These are phyloP conservation scores for Drosophila virilis DNA, from an alignment of 1,140 invertebrate species.

Conservation along the genomic window DNA sequence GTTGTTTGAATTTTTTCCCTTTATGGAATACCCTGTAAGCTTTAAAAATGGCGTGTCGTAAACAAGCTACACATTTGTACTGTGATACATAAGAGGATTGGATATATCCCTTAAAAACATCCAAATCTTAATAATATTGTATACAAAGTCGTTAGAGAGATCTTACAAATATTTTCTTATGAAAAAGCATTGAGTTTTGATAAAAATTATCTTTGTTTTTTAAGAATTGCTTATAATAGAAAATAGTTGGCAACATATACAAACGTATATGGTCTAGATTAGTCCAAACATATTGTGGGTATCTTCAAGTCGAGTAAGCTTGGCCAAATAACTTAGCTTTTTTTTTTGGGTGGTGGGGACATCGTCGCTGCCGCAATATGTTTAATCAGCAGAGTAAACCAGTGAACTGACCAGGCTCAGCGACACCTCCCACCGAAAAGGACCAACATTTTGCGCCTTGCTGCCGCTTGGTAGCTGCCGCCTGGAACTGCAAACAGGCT, in stretches of 20 bases:
- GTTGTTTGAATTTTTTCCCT: slow-evolving; percentile 18
- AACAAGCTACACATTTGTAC: neutral
- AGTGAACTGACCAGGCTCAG: slow-evolving; percentile 40
- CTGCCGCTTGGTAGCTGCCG: neutral
- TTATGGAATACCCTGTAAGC: neutral
- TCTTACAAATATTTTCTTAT: no score
- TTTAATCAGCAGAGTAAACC: slow-evolving; percentile 78
- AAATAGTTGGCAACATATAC: no score
- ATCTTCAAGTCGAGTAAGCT: neutral
- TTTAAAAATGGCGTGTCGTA: neutral
- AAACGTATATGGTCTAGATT: no score
- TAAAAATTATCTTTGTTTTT: no score
- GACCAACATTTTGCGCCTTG: slow-evolving; percentile 8
- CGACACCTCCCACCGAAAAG: neutral
- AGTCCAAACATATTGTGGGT: neutral
- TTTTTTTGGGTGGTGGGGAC: slow-evolving; percentile 24
- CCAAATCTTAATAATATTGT: no score
- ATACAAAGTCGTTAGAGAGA: no score
- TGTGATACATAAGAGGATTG: no score
- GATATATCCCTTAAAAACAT: no score
- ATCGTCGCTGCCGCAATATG: slow-evolving; percentile 56
- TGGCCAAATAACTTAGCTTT: slow-evolving; percentile 1
- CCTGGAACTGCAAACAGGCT: neutral
- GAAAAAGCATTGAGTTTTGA: no score
- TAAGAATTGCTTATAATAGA: no score